phyloP scores from a whole-genome alignment of 2,797 vertebrate genomes.

The Rousettus madagascariensis region DNA sequence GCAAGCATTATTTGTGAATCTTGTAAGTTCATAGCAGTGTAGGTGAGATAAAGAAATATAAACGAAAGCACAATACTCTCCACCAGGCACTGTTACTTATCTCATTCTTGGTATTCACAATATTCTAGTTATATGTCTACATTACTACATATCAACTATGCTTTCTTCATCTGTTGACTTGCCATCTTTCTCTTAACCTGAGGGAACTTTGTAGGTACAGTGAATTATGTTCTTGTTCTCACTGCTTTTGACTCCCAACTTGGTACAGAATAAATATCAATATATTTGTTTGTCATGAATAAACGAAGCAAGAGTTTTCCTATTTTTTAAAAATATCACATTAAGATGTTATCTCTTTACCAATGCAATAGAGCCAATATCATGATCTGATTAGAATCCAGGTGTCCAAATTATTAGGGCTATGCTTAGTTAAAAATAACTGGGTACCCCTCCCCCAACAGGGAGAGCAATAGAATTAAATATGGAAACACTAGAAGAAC shows the following conservation, averaged over 20 bases:
- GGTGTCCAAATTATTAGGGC: not conserved
- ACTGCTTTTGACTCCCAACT: not conserved
- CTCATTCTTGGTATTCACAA: not conserved
- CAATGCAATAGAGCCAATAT: not conserved
- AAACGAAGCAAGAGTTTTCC: not conserved
- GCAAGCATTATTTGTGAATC: not conserved
- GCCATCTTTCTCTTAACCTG: not conserved
- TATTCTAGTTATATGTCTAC: not conserved
- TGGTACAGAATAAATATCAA: not conserved
- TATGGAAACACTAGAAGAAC: not conserved
- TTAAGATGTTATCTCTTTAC: not conserved
- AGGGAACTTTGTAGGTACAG: not conserved
- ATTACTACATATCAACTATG: not conserved
- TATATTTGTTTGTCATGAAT: slow-evolving; percentile 9
- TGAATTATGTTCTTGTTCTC: not conserved
- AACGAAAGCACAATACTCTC: not conserved
- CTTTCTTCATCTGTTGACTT: not conserved
- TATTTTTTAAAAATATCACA: not conserved
- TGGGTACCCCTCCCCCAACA: not conserved
- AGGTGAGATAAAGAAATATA: not conserved
- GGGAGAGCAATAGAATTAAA: not conserved
- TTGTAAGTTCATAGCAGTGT: not conserved
- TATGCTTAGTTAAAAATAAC: not conserved
- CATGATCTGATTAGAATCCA: not conserved
- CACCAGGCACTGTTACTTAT: not conserved